These are phyloP conservation scores for Melanotus villosus DNA, from an alignment of 2,888 invertebrate species.

Conservation along the genomic window DNA sequence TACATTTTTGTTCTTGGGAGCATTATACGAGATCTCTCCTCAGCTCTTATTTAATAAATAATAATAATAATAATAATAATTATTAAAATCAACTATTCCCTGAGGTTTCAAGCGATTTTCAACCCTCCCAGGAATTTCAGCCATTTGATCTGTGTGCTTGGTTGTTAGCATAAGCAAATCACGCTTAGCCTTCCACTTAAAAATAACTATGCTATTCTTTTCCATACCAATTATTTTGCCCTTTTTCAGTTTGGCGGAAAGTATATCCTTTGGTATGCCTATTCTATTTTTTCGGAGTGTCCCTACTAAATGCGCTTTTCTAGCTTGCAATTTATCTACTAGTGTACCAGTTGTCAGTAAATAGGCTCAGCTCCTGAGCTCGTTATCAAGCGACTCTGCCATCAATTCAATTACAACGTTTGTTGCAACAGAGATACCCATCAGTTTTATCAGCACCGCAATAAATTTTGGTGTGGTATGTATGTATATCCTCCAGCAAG, in stretches of 20 bases:
- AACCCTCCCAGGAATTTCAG: conserved; percentile 1
- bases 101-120: conserved; percentile 37
- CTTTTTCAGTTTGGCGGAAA: conserved; percentile 35
- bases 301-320: conserved; percentile 59
- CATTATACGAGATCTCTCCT: no score
- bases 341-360: no score
- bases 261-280: conserved; percentile 18
- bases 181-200: conserved; percentile 36
- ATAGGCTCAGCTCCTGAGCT: conserved; percentile 47
- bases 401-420: conserved; percentile 13
- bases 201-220: conserved; percentile 23
- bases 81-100: conserved; percentile 44
- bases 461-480: conserved; percentile 33
- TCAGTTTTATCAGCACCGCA: background rate
- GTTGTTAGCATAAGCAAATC: conserved; percentile 29
- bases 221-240: conserved; percentile 30
- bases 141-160: conserved; percentile 27
- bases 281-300: conserved; percentile 43
- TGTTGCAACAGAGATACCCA: conserved; percentile 3
- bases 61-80: no score
- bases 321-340: conserved; percentile 54
- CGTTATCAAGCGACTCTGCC: background rate
- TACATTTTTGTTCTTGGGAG: no score
- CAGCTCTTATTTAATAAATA: no score
- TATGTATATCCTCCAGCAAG: conserved; percentile 36